Percentiles rank a stretch among this genome's conserved stretches.
Conservation (phyloP, 1,140 invertebrate genomes). For the Calliphora vicina region DNA sequence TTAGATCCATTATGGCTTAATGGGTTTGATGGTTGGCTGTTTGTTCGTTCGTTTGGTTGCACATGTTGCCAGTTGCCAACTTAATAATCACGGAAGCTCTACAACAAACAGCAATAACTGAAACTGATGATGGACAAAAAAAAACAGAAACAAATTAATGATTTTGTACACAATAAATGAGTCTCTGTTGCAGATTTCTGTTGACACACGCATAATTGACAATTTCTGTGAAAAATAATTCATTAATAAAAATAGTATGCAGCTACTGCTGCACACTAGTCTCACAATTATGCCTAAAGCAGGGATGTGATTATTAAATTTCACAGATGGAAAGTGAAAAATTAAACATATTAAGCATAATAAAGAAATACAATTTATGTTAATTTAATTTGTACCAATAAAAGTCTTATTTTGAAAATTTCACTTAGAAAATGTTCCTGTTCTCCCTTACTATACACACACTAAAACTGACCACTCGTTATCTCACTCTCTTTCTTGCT, state of each 20-base stretch:
- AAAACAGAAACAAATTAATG: not conserved
- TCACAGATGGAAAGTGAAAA: too few relatives aligned
- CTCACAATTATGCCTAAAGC: not conserved
- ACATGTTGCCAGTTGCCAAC: not conserved
- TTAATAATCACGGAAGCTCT: constrained; percentile 4
- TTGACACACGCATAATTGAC: constrained; percentile 5
- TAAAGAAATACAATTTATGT: too few relatives aligned
- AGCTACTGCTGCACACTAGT: not conserved
- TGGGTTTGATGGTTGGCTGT: not conserved
- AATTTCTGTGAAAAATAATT: not conserved
- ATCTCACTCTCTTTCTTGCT: too few relatives aligned
- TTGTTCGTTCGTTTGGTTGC: not conserved
- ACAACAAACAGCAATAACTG: not conserved
- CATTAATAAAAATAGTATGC: not conserved
- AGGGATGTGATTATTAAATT: too few relatives aligned
- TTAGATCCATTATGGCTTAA: not conserved
- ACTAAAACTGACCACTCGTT: too few relatives aligned
- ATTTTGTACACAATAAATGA: not conserved
- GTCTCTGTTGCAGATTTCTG: not conserved
- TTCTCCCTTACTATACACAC: too few relatives aligned
- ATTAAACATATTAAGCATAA: too few relatives aligned
- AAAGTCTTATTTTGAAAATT: too few relatives aligned
- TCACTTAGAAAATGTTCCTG: too few relatives aligned
- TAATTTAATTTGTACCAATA: too few relatives aligned
- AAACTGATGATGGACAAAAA: not conserved